Percentiles rank a stretch among this genome's conserved stretches.
These are phyloP conservation scores for Diachasma alloeum DNA, from an alignment of 1,140 invertebrate species.

Conservation along the genomic window DNA sequence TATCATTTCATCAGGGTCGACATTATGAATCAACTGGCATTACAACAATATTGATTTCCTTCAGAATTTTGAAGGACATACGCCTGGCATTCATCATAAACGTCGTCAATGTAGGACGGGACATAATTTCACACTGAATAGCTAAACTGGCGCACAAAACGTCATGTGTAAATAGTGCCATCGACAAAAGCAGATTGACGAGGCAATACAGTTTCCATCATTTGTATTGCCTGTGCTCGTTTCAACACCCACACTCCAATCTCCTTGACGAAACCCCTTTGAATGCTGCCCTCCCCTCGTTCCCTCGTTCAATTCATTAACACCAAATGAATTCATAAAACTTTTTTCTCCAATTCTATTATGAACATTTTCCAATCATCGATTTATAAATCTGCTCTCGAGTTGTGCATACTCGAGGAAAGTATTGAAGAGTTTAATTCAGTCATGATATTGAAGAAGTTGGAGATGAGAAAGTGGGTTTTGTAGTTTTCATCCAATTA, in stretches of 20 bases:
- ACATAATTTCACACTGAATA: conserved; percentile 32
- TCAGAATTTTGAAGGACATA: conserved; percentile 9
- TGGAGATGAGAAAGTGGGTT: neutral
- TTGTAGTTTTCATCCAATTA: no score
- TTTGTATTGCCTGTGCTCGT: neutral
- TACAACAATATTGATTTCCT: neutral
- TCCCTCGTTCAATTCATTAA: neutral
- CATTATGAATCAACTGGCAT: neutral
- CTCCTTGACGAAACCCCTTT: neutral
- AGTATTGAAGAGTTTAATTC: neutral
- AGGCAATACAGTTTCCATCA: neutral
- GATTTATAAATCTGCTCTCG: neutral
- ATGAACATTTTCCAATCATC: neutral
- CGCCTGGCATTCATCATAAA: conserved; percentile 28
- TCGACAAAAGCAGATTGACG: conserved; percentile 14
- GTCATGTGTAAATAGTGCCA: neutral
- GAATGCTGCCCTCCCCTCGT: neutral
- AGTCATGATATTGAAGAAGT: neutral
- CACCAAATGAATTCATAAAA: neutral
- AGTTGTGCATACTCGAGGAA: neutral
- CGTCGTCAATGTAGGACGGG: conserved; percentile 28
- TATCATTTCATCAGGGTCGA: neutral
- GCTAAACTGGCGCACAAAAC: conserved; percentile 35
- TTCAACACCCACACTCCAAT: neutral
- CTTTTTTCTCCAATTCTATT: neutral